Base-by-base conservation (phyloP, 2,113 vertebrate genomes). In the Tachysurus vachellii region DNA sequence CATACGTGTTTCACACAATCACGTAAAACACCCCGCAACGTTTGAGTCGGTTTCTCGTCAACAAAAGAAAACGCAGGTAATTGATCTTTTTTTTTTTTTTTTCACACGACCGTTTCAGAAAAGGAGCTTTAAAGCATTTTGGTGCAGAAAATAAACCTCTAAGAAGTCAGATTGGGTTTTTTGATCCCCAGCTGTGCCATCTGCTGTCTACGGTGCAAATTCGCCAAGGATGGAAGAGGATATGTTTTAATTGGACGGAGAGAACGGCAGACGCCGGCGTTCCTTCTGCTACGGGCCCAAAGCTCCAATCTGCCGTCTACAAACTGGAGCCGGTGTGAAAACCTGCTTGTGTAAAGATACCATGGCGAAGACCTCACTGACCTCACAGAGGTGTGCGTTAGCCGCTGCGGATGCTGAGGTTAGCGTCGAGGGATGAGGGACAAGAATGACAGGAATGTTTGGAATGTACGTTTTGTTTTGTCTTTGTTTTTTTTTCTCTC, bases 131-230 rank as follows among this genome's bases (percentile, higher is more conserved):
- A 28, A 57, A 57, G 28, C 28, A 31, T 54, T 56, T n/a, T 19
- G n/a, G 54, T 42, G 26, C 44, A 54, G 47, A 36, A 61, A 61
- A 61, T 61, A 36, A 80, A 59, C 19, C 16, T 5, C 16, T 57
- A 36, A 57, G 28, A 56, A 36, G 14, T 80, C 47, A 56, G 76
- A 79, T 8, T 31, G 12, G 17, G 31, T 36, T 36, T 36, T 70
- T 71, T 44, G 75, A 71, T 68, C 54, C 50, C 85, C 85, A 80
- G 76, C 85, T 81, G 85, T 81, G 77, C 77, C 77, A 71, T 71
- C 76, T 81, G 85, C 85, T 80, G 76, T 57, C 76, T 57, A n/a
- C 19, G 50, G 77, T 42, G 50, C 53, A n/a, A 73, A 44, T 70
- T 61, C 56, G 54, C 54, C 70, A 76, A 61, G 59, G 50, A 80